phyloP scores from a whole-genome alignment of 2,113 vertebrate species.

The Pavo muticus region DNA sequence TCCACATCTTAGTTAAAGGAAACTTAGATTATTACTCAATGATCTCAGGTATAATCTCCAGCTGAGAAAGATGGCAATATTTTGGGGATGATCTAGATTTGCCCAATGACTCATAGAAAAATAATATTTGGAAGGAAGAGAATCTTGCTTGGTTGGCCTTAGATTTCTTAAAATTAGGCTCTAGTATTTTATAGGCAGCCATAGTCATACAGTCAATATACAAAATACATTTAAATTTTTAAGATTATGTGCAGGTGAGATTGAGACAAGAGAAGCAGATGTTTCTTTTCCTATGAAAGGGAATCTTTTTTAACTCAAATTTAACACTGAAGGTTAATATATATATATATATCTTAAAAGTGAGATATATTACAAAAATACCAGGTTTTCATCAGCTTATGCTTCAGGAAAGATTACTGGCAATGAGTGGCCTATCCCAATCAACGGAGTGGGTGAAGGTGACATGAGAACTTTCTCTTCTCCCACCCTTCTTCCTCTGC shows the following conservation, averaged over 20 bases:
- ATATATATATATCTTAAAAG: neutral
- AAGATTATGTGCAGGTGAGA: neutral
- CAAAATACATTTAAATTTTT: neutral
- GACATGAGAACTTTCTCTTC: neutral
- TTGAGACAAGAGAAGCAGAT: neutral
- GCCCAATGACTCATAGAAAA: neutral
- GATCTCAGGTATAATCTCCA: slow-evolving; percentile 29
- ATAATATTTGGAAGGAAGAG: neutral
- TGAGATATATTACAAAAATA: neutral
- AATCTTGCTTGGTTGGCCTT: neutral
- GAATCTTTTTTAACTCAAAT: neutral
- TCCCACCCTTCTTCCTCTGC: neutral
- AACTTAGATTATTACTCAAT: slow-evolving; percentile 63
- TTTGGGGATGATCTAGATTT: slow-evolving; percentile 56
- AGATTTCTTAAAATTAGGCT: neutral
- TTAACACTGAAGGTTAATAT: neutral
- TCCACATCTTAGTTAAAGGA: slow-evolving; percentile 7
- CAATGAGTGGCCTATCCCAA: neutral
- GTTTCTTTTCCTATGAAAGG: neutral
- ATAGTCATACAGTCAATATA: neutral
- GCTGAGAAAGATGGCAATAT: slow-evolving; percentile 49
- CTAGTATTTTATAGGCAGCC: neutral
- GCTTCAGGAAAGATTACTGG: neutral
- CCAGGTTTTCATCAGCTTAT: neutral
- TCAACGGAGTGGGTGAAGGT: neutral